phyloP scores from a whole-genome alignment of 2,888 invertebrate genomes.

The Tachina lurida region DNA sequence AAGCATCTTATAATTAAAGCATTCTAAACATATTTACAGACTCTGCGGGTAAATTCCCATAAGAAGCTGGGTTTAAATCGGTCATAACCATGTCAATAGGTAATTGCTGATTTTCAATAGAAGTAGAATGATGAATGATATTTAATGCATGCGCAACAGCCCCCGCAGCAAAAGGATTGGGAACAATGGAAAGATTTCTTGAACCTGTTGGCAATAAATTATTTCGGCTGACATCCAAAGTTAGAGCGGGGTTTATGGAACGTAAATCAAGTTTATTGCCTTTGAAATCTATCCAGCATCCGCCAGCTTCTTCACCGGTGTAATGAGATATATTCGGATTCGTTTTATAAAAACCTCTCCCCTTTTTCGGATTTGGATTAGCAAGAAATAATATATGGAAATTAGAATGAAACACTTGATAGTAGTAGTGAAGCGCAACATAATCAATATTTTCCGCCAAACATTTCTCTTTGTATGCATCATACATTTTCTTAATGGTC shows the following conservation, averaged over 20 bases:
- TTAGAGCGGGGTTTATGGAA: constrained; percentile 37
- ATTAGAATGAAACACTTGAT: constrained; percentile 70
- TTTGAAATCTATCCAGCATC: constrained; percentile 68
- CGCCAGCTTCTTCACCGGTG: constrained; percentile 72
- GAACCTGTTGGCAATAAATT: not conserved
- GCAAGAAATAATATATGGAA: constrained; percentile 70
- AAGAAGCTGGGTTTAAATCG: constrained; percentile 12
- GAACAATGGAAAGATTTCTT: not conserved
- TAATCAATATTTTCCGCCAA: constrained; percentile 52
- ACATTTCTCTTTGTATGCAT: constrained; percentile 71
- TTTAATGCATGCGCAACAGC: not conserved
- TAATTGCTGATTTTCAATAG: not conserved
- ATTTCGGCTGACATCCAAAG: not conserved
- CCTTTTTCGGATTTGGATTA: constrained; percentile 31
- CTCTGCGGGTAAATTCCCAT: constrained; percentile 1
- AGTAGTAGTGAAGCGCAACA: constrained; percentile 64
- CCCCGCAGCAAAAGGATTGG: constrained; percentile 25
- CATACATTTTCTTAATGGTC: constrained; percentile 71
- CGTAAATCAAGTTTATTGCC: constrained; percentile 58
- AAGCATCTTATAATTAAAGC: not conserved
- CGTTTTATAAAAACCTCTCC: constrained; percentile 44
- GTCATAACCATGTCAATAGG: not conserved
- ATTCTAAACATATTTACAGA: constrained; percentile 15
- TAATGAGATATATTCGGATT: constrained; percentile 72
- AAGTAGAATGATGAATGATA: not conserved